Evolutionary conservation across 35 echinoderm and acorn worm genomes (phyloP), one percentile per base, ranked within the genome.

Genomic region (Ophioderma brevispina): DNA sequence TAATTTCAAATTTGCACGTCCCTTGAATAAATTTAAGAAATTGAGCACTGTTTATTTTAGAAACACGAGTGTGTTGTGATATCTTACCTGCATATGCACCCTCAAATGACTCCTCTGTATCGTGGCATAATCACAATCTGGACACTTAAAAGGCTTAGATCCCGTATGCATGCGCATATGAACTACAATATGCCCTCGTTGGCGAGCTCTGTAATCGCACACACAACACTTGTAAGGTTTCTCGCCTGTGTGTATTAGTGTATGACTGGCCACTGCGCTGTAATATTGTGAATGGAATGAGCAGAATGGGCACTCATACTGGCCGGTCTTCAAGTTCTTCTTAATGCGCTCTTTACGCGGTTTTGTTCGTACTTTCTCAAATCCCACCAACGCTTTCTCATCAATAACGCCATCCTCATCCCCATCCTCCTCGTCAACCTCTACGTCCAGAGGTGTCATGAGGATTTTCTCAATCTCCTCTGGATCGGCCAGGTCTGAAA

Each of bases 131-230:
- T 91, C 85, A 33, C 95, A 97, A 40, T 94, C 35, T 4, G 87
- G 49, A 77, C 95, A 97, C 31, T 88, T 85, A 81, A 91, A 94
- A 13, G 95, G 95, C 59, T 97, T 97, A 30, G 81, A 81, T n/a
- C 92, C 95, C 34, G 80, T 83, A 38, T 97, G 95, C 70, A 94
- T 97, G 13, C 92, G 84, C 95, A 94, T 97, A 82, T 97, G 95
- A 34, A 94, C 89, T 15, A 97, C 92, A 77, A 97, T 88, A 13
- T 94, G 92, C 0, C 95, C 92, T 17, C 92, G 89, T 35, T 92
- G 95, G n/a, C 85, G 87, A 19, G 92, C 89, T 15, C 78, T 75
- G 89, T 94, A 97, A 18, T 79, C 89, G 25, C 95, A 97, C 13
- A 94, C 80, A 13, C 88, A 79, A 50, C 95, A 97, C 13, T 55